phyloP scores from a whole-genome alignment of 2,797 vertebrate genomes.

The Lagocephalus sceleratus region DNA sequence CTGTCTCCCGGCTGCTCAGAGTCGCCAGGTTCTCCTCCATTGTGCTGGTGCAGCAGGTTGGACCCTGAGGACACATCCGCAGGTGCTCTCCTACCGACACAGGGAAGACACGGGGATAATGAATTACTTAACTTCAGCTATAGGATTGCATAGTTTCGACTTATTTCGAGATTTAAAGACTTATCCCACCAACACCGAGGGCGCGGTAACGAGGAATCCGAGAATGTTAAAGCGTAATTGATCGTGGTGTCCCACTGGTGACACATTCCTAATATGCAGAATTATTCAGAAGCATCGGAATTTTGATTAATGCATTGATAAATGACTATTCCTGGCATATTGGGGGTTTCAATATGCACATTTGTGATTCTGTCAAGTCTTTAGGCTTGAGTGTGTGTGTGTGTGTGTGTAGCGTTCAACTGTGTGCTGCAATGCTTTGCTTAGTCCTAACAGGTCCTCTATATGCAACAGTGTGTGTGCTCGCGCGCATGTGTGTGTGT shows the following conservation, averaged over 20 bases:
- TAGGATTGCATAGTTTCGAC: background rate
- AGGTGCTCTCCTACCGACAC: slow-evolving; percentile 86
- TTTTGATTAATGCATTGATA: too few species aligned
- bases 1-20: slow-evolving; percentile 84
- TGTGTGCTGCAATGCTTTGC: too few species aligned
- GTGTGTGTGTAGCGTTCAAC: too few species aligned
- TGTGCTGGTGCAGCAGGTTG: slow-evolving; percentile 90
- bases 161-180: background rate
- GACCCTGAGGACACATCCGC: slow-evolving; percentile 89
- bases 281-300: too few species aligned
- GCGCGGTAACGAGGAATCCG: too few species aligned
- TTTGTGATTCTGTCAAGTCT: slow-evolving; percentile 43
- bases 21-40: slow-evolving; percentile 92
- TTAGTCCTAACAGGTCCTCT: too few species aligned
- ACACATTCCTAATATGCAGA: background rate
- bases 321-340: too few species aligned
- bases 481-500: slow-evolving; percentile 7
- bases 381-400: background rate
- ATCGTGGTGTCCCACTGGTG: too few species aligned
- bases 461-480: too few species aligned
- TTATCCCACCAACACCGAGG: too few species aligned
- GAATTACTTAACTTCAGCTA: slow-evolving; percentile 1
- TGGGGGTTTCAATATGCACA: too few species aligned
- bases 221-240: too few species aligned
- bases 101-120: slow-evolving; percentile 2